These are phyloP conservation scores for Thinocorus orbignyianus DNA, from an alignment of 2,113 vertebrate genomes.

Conservation along the genomic window DNA sequence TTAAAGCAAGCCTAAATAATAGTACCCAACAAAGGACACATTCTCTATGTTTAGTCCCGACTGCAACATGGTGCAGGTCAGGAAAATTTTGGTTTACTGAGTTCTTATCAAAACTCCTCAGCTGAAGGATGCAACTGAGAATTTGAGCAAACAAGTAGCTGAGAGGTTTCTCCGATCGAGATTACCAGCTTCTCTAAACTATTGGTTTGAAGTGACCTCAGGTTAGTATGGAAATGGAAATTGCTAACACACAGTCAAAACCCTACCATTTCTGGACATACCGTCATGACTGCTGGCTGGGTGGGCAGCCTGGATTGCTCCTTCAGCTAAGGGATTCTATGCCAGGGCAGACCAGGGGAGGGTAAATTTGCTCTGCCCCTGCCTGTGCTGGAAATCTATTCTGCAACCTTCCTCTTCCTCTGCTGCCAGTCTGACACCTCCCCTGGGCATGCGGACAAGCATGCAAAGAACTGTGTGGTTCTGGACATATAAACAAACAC, in stretches of 20 bases:
- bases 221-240: neutral
- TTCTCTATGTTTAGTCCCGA: neutral
- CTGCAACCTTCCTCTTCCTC: neutral
- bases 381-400: neutral
- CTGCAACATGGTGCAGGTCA: neutral
- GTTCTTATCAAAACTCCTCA: neutral
- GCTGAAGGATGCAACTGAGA: neutral
- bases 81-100: neutral
- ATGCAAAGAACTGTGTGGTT: conserved; percentile 8
- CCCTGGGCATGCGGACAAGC: neutral
- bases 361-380: neutral
- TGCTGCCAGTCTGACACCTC: neutral
- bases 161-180: neutral
- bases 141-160: neutral
- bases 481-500: conserved; percentile 45
- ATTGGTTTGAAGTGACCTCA: neutral
- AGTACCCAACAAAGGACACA: neutral
- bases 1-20: neutral
- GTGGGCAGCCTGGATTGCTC: neutral
- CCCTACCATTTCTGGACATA: neutral
- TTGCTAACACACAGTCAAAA: neutral
- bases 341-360: neutral
- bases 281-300: neutral
- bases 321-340: neutral
- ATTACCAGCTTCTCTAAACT: neutral